phyloP scores from a whole-genome alignment of 2,888 invertebrate genomes.

The Brenthis hecate region DNA sequence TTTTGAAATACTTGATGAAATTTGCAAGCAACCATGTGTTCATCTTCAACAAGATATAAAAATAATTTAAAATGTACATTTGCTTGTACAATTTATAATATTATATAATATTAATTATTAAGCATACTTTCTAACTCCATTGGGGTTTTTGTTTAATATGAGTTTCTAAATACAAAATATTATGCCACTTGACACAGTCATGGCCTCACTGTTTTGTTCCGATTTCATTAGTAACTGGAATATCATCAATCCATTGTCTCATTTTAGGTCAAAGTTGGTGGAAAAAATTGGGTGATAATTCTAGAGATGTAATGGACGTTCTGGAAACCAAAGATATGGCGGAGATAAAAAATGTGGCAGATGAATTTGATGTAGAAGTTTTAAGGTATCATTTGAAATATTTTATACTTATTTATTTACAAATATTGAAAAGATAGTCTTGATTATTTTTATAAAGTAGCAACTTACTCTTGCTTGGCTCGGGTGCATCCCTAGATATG shows the following conservation, averaged over 20 bases:
- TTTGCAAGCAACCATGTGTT: too few species aligned
- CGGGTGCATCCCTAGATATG: too few species aligned
- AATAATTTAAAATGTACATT: too few species aligned
- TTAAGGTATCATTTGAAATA: slow-evolving; percentile 54
- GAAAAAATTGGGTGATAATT: slow-evolving; percentile 63
- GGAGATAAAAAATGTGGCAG: slow-evolving; percentile 52
- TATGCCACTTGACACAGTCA: slow-evolving; percentile 4
- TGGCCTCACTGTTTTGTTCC: slow-evolving; percentile 18
- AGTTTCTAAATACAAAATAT: too few species aligned
- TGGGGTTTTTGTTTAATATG: too few species aligned
- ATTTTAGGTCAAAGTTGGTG: slow-evolving; percentile 72
- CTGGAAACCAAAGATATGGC: slow-evolving; percentile 51
- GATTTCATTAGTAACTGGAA: not conserved
- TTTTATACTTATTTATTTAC: not conserved
- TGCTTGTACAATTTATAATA: too few species aligned
- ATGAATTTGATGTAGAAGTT: slow-evolving; percentile 66
- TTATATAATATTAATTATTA: too few species aligned
- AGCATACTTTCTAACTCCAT: too few species aligned
- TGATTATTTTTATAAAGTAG: slow-evolving; percentile 19
- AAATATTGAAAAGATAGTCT: not conserved
- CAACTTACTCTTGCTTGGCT: too few species aligned
- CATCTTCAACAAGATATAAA: too few species aligned
- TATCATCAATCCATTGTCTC: not conserved
- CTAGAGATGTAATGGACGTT: slow-evolving; percentile 59
- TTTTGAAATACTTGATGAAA: too few species aligned